Percentiles rank a stretch among this genome's conserved stretches.
Conservation (phyloP, 2,113 vertebrate genomes). For the Corydoras maculifer region DNA sequence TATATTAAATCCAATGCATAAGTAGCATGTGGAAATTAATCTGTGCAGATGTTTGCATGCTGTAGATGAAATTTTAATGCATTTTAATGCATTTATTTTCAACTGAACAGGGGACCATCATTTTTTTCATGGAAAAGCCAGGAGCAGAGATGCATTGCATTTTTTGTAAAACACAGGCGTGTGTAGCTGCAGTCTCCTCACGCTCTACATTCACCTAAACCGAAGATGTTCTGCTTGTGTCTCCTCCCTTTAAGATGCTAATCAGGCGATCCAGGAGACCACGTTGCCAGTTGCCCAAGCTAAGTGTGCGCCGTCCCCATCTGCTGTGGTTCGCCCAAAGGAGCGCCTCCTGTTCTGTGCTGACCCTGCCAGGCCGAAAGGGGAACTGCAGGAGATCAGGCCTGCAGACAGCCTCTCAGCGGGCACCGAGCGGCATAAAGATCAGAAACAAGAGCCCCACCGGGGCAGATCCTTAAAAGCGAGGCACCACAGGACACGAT, state of each 20-base stretch:
- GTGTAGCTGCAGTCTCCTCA: no score
- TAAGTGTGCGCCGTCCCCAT: constrained; percentile 54
- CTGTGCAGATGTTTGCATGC: no score
- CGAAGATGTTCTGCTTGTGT: no score
- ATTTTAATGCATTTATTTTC: no score
- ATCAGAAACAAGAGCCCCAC: constrained; percentile 54
- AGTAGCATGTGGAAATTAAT: no score
- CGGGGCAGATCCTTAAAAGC: constrained; percentile 60
- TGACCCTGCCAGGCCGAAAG: constrained; percentile 54
- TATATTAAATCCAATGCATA: no score
- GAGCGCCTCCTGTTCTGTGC: constrained; percentile 58
- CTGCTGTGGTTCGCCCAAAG: constrained; percentile 82
- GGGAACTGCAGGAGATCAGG: constrained; percentile 55
- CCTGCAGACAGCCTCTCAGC: constrained; percentile 55
- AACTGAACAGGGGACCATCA: no score
- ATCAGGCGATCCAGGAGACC: constrained; percentile 48
- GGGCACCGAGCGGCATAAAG: constrained; percentile 46
- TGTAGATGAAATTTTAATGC: no score
- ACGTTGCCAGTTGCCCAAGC: constrained; percentile 34
- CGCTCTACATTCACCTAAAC: no score
- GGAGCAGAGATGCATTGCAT: no score
- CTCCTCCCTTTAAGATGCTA: constrained; percentile 51
- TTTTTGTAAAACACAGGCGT: no score
- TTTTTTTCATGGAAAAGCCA: no score
- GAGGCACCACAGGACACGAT: constrained; percentile 71